A percentile compares a stretch with the other conserved stretches of the same genome.
These are phyloP conservation scores for Balaeniceps rex DNA, from an alignment of 2,113 vertebrate species.

Conservation along the genomic window DNA sequence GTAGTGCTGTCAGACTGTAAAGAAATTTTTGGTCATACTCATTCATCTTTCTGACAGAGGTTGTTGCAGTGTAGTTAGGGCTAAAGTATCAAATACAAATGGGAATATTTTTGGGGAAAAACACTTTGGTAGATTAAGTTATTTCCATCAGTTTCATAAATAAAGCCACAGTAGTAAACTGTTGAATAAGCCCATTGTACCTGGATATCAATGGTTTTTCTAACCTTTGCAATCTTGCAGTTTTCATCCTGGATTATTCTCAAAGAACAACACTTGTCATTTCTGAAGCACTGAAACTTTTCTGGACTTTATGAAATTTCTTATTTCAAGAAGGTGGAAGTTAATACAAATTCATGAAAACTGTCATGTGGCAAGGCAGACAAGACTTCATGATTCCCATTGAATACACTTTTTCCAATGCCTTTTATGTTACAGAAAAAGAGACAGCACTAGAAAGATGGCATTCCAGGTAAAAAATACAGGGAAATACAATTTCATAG, in stretches of 20 bases:
- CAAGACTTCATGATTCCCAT: background rate
- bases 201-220: background rate
- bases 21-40: conserved; percentile 8
- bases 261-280: background rate
- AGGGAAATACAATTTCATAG: background rate
- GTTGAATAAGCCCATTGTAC: background rate
- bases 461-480: background rate
- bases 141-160: conserved; percentile 13
- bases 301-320: background rate
- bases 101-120: conserved; percentile 10
- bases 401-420: background rate
- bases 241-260: background rate
- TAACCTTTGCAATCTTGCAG: background rate
- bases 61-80: background rate
- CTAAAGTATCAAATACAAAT: background rate
- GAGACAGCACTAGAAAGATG: background rate
- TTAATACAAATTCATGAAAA: background rate
- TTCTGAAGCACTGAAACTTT: background rate
- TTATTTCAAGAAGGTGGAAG: background rate
- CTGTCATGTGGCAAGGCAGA: background rate
- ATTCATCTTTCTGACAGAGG: conserved; percentile 40
- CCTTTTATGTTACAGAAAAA: background rate
- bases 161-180: background rate
- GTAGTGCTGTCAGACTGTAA: conserved; percentile 17
- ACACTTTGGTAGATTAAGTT: conserved; percentile 13